phyloP scores from a whole-genome alignment of 2,113 vertebrate species.

The Clinocottus analis region DNA sequence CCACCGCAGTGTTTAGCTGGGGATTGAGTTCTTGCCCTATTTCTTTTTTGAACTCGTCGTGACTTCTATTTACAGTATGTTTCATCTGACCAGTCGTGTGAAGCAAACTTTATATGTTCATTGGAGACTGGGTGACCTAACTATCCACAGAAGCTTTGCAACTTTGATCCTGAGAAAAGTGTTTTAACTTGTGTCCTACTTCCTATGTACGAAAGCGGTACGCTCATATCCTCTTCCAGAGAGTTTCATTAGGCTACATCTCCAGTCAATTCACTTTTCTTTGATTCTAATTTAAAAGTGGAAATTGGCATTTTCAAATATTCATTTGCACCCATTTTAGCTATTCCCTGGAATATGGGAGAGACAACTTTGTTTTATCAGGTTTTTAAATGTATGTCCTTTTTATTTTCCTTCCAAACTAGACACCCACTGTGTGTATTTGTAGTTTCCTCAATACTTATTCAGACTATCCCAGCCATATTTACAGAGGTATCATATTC shows the following conservation, averaged over 20 bases:
- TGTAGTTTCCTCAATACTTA: background rate
- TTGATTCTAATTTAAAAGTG: background rate
- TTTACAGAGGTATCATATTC: background rate
- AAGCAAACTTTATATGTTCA: constrained; percentile 21
- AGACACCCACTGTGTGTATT: background rate
- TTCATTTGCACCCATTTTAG: background rate
- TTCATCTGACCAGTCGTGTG: constrained; percentile 13
- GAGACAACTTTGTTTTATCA: background rate
- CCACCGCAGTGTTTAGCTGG: background rate
- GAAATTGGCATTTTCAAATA: constrained; percentile 7
- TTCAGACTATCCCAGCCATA: background rate
- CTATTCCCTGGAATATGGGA: background rate
- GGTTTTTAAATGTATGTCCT: background rate
- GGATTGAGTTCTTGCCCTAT: constrained; percentile 2
- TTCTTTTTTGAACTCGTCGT: constrained; percentile 8
- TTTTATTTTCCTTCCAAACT: background rate
- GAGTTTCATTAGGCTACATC: background rate
- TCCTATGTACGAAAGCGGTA: constrained; percentile 8
- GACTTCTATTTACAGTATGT: constrained; percentile 23
- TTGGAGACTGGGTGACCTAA: constrained; percentile 35
- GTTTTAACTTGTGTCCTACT: constrained; percentile 44
- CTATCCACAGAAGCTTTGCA: constrained; percentile 23
- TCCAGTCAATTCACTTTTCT: constrained; percentile 1
- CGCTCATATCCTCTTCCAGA: constrained; percentile 3
- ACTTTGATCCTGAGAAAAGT: constrained; percentile 26